Conservation (phyloP, 2,113 vertebrate genomes). For the Motacilla tschutschensis region DNA sequence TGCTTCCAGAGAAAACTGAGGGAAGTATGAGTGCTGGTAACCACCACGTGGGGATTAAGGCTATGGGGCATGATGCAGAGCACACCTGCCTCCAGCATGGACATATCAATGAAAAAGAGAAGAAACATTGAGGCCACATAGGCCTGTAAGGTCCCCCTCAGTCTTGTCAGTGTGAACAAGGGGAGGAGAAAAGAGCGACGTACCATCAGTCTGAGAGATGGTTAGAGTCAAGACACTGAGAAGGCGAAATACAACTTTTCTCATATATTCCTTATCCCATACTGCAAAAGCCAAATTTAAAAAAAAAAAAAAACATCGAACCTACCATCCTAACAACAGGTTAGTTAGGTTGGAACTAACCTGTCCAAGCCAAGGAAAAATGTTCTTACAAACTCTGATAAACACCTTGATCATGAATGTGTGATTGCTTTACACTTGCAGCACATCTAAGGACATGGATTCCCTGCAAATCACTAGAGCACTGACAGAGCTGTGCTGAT, state of each 20-base stretch:
- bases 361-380: neutral
- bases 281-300: neutral
- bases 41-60: rapidly evolving
- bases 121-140: neutral
- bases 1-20: neutral
- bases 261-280: neutral
- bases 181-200: rapidly evolving
- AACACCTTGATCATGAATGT: neutral
- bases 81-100: neutral
- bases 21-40: neutral
- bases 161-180: neutral
- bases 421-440: neutral
- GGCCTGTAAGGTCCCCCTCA: neutral
- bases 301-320: neutral
- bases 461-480: neutral
- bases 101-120: neutral
- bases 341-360: neutral
- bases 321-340: neutral
- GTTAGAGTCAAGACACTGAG: neutral
- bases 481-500: neutral
- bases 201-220: neutral
- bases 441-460: neutral
- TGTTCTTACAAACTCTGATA: neutral
- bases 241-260: neutral
- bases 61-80: neutral